Conservation (phyloP, 1,140 invertebrate genomes). For the Nephila pilipes region DNA sequence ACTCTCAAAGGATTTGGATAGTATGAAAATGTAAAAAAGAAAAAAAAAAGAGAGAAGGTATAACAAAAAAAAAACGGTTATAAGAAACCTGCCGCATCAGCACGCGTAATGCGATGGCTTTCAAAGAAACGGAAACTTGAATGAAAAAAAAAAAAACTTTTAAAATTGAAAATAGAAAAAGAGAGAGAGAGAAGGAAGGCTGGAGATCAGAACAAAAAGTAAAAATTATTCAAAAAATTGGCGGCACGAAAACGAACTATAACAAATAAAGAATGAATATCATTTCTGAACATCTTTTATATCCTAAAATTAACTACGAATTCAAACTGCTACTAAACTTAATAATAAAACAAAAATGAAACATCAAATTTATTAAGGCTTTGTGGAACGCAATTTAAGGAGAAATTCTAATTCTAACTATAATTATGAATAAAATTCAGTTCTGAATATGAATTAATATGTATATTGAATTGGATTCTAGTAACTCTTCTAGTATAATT, state of each 20-base stretch:
- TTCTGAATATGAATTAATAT: too few relatives aligned
- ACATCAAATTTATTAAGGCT: neutral
- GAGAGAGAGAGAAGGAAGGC: neutral
- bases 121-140: slow-evolving; percentile 50
- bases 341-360: neutral
- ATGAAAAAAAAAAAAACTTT: slow-evolving; percentile 25
- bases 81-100: slow-evolving; percentile 49
- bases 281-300: neutral
- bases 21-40: neutral
- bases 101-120: slow-evolving; percentile 49
- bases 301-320: too few relatives aligned
- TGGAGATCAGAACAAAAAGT: slow-evolving; percentile 23
- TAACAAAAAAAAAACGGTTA: slow-evolving; percentile 23
- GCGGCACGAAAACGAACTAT: neutral
- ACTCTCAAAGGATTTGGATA: slow-evolving; percentile 38
- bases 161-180: slow-evolving; percentile 48
- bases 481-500: too few relatives aligned
- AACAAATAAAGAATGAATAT: neutral
- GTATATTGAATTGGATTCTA: too few relatives aligned
- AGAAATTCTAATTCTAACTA: too few relatives aligned
- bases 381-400: too few relatives aligned
- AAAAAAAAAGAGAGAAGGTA: neutral
- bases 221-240: slow-evolving; percentile 48
- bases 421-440: too few relatives aligned
- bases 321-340: too few relatives aligned